Percentiles rank a stretch among this genome's conserved stretches.
Evolutionary conservation across 2,797 vertebrate genomes (phyloP).

Genomic region (Oryzias sinensis): DNA sequence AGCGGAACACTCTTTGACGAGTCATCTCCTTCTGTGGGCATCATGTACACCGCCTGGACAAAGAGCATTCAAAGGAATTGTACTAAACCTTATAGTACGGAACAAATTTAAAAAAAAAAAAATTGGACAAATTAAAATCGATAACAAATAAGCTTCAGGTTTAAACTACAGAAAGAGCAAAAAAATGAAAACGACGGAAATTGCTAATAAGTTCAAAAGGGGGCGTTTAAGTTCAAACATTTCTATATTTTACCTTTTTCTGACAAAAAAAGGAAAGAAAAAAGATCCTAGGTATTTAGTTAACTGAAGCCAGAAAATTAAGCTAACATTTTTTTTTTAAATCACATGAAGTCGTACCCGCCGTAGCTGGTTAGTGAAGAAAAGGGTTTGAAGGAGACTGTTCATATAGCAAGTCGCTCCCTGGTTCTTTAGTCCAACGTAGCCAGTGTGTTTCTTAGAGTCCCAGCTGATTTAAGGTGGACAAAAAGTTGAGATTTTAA

Average conservation of each 20-base stretch:
- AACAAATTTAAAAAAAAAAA: no score
- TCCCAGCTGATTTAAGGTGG: conserved; percentile 86
- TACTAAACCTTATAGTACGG: no score
- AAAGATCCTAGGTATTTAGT: no score
- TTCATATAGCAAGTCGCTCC: conserved; percentile 99
- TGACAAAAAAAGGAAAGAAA: neutral
- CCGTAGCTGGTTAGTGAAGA: conserved; percentile 98
- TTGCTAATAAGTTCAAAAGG: no score
- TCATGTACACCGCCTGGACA: conserved; percentile 96
- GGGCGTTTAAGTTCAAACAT: neutral
- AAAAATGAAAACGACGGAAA: no score
- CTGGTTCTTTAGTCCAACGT: conserved; percentile 98
- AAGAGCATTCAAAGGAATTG: conserved; percentile 2
- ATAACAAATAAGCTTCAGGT: neutral
- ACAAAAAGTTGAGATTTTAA: conserved; percentile 7
- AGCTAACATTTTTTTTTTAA: no score
- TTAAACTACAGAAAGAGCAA: neutral
- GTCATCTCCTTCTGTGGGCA: conserved; percentile 99
- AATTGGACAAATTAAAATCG: no score
- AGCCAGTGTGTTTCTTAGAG: conserved; percentile 99
- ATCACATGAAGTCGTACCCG: conserved; percentile 77
- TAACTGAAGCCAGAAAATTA: no score
- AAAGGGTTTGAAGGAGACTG: conserved; percentile 96
- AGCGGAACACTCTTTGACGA: conserved; percentile 98
- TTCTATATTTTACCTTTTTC: neutral